phyloP scores from a whole-genome alignment of 2,113 vertebrate genomes.

The Theristicus caerulescens region DNA sequence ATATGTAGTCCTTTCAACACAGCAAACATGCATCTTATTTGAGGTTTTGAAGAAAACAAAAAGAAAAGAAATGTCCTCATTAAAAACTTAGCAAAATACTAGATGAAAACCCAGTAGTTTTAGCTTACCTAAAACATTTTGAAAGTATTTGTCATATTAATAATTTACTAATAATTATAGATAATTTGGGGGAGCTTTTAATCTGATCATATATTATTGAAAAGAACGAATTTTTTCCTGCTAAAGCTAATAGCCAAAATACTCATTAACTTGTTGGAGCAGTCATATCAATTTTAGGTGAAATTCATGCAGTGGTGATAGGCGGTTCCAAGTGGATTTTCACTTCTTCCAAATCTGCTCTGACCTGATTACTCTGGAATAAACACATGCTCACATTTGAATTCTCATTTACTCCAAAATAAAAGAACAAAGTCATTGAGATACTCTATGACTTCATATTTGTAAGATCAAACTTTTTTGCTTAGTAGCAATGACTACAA shows the following conservation, averaged over 20 bases:
- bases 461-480: neutral
- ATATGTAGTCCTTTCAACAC: neutral
- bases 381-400: neutral
- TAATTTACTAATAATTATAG: neutral
- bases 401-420: neutral
- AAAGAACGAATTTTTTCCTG: neutral
- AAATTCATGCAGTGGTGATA: neutral
- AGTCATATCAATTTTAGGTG: neutral
- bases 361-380: neutral
- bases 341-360: neutral
- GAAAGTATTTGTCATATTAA: neutral
- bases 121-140: neutral
- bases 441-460: neutral
- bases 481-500: neutral
- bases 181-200: neutral
- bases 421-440: neutral
- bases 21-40: neutral
- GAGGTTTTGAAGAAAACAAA: neutral
- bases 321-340: neutral
- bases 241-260: neutral
- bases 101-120: neutral
- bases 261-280: neutral
- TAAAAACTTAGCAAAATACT: neutral
- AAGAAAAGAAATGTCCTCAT: neutral
- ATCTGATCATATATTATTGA: neutral